phyloP scores from a whole-genome alignment of 2,797 vertebrate genomes.

The Xerus rutilus region DNA sequence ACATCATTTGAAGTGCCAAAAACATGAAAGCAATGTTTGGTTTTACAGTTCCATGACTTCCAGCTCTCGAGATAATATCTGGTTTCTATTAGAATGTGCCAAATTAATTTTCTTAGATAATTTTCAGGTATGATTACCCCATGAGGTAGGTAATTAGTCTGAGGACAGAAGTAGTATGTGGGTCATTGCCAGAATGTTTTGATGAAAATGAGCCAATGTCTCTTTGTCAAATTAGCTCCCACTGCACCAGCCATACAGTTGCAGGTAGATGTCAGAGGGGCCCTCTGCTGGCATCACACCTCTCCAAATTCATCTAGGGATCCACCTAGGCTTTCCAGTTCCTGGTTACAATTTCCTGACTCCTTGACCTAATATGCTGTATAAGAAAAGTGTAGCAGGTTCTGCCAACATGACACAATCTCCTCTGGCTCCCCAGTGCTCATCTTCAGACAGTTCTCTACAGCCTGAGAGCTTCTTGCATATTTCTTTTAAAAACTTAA shows the following conservation, averaged over 20 bases:
- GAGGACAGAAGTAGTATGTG: neutral
- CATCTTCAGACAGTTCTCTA: neutral
- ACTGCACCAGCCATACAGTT: neutral
- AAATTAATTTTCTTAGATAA: slow-evolving; percentile 30
- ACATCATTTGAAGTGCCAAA: neutral
- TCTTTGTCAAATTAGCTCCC: neutral
- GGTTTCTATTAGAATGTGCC: neutral
- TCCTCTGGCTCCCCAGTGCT: neutral
- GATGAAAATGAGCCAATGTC: neutral
- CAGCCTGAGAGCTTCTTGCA: neutral
- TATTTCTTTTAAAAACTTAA: neutral
- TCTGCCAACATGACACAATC: no score
- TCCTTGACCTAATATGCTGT: no score
- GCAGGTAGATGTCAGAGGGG: neutral
- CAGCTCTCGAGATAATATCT: neutral
- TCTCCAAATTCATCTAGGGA: neutral
- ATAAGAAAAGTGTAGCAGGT: neutral
- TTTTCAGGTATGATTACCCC: neutral
- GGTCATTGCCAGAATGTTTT: neutral
- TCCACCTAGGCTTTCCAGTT: neutral
- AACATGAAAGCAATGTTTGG: neutral
- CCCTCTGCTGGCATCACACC: neutral
- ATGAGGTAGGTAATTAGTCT: neutral
- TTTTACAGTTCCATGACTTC: neutral
- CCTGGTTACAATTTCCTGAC: neutral